Base-by-base conservation (phyloP, 2,113 vertebrate genomes). In the Miniopterus natalensis region DNA sequence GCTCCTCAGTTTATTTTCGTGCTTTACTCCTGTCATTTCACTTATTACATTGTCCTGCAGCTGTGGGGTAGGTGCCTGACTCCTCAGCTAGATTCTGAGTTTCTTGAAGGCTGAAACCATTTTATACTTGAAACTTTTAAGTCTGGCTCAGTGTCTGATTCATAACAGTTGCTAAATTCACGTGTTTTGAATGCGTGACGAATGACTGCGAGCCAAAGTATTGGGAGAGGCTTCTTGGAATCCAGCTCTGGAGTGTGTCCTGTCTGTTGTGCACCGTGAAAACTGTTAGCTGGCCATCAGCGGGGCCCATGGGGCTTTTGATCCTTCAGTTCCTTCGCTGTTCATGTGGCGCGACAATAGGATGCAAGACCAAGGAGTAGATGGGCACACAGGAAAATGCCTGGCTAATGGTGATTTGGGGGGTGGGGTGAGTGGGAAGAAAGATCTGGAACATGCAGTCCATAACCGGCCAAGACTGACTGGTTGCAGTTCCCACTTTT, bases 61-160 rank as follows among this genome's bases (percentile, higher is more conserved):
- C 81, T 87, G 40, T 49, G 57, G 23, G 45, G 11, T 73, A 65
- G 45, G 31, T 92, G 84, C 25, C 51, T 70, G 42, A 88, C 80
- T 66, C 5, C 65, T 92, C 89, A 74, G 20, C 27, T 40, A 61
- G 55, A 94, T 31, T 92, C 74, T 90, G 40, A 92, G 36, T 74
- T 96, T 85, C 70, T 85, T 65, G 55, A 93, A 36, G 25, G 21
- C 36, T 40, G 40, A 93, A n/a, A 31, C 89, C 55, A 63, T 77
- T 88, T 88, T 85, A 83, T 75, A 61, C 53, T 79, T 90, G 63
- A 94, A 77, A 78, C 31, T 27, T 80, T 73, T 53, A 5, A 73
- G 81, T 90, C 66, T 90, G 79, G 63, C 57, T 88, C 81, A 36
- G 53, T 29, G 49, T 55, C 63, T 88, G 36, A 63, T 91, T 90